Base-by-base conservation (phyloP, 1,140 invertebrate genomes). In the Berghia stephanieae region DNA sequence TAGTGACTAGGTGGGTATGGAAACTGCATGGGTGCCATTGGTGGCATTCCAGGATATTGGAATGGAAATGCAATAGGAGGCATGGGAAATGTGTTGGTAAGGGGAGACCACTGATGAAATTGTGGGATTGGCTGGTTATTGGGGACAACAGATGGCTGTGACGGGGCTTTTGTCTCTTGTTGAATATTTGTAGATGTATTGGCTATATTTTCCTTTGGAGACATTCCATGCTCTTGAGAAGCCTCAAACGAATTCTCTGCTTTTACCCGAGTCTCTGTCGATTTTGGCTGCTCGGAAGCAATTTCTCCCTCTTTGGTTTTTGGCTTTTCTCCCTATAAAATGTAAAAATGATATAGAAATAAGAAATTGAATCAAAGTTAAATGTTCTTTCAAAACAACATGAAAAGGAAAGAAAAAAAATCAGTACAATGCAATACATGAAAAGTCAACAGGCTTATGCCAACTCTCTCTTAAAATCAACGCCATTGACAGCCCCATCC, bases 1-100 rank as follows among this genome's bases (percentile, higher is more conserved):
- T 76, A 68, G 24, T 68, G 63, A 43, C 74, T 76, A n/a, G 74
- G 74, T 8, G 74, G 74, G 44, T 68, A 76, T 6, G 74, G 74
- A 40, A 76, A 76, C 10, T n/a, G n/a, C 63, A 31, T 46, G 74
- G 74, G 24, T 67, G 46, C 24, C 24, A 40, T 21, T 31, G 72
- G 31, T 43, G 49, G 3, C 38, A 57, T 38, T 38, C 44, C 31
- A 27, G 31, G 24, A 49, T 8, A 4, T n/a, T 52, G 44, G 5
- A 10, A 10, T n/a, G 18, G 21, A n/a, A 31, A 24, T 34, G 24
- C 68, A 40, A 70, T 13, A 43, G 43, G 18, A 40, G 46, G 21
- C 34, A 6, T 2, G 42, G 24, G 43, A 70, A 70, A 46, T 27
- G 46, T 42, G 70, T 31, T 2, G 27, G 43, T 21, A 72, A 38